Percentiles rank a stretch among this genome's conserved stretches.
Conservation (phyloP, 2,888 invertebrate species). For the Drosophila diplacantha region DNA sequence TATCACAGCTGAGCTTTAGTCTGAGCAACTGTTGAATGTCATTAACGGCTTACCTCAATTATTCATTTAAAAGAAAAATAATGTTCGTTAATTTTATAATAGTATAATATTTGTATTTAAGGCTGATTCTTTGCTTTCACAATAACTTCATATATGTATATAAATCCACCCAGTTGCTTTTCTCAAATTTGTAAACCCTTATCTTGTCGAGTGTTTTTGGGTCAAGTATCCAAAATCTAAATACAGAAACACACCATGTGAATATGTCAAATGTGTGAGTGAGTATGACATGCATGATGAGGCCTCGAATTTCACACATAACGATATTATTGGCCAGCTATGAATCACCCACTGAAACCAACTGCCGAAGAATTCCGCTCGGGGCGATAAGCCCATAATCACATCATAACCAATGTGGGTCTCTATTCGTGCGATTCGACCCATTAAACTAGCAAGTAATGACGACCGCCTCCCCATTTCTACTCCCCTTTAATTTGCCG, state of each 20-base stretch:
- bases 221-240: slow-evolving; percentile 14
- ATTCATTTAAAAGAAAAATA: not conserved
- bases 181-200: slow-evolving; percentile 21
- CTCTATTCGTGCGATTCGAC: slow-evolving; percentile 1
- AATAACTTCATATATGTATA: no score
- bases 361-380: slow-evolving; percentile 35
- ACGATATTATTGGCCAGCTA: slow-evolving; percentile 18
- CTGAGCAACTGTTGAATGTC: slow-evolving; percentile 20
- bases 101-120: not conserved
- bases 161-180: not conserved
- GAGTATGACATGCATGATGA: slow-evolving; percentile 33
- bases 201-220: slow-evolving; percentile 16
- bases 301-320: slow-evolving; percentile 33
- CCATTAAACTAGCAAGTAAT: slow-evolving; percentile 7
- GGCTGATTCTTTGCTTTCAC: not conserved
- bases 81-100: not conserved
- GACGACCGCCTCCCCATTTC: not conserved
- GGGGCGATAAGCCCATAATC: slow-evolving; percentile 37
- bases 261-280: slow-evolving; percentile 11
- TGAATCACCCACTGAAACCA: slow-evolving; percentile 29
- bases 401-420: slow-evolving; percentile 20
- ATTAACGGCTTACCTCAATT: slow-evolving; percentile 10
- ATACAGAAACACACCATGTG: not conserved
- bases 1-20: slow-evolving; percentile 21
- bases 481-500: slow-evolving; percentile 7